Evolutionary conservation across 2,888 invertebrate genomes (phyloP), one percentile per base, ranked within the genome.

Genomic region (Lasioglossum zephyrum): DNA sequence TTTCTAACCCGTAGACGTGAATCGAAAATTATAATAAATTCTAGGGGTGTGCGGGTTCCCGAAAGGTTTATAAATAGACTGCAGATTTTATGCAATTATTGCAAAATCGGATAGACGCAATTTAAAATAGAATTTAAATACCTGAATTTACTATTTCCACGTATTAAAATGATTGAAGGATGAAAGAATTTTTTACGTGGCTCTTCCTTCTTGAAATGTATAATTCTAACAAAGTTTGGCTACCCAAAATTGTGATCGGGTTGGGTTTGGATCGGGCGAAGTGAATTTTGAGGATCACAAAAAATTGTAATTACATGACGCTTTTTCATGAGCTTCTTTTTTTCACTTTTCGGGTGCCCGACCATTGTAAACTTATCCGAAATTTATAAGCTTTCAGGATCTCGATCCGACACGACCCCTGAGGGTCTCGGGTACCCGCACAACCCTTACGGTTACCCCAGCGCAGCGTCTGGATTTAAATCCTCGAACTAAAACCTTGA

Each of bases 1-100:
- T 90, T 85, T 88, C 75, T 82, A 82, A 82, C 79, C 53, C 16
- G 81, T 87, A 85, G 72, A 70, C 82, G 75, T 86, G 79, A 85
- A 41, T 77, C 31, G 31, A 80, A 41, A 74, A 77, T 60, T 70
- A 78, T 39, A n/a, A 41, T 75, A 31, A 31, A 31, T 78, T 70
- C 57, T 36, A 11, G 57, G 11, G n/a, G n/a, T n/a, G n/a, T 57
- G 57, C 57, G n/a, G n/a, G 11, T 57, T 3, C 57, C n/a, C 57
- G 57, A n/a, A n/a, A 11, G n/a, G n/a, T 57, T 57, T n/a, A n/a
- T 22, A 8, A 39, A 39, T 39, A 39, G 6, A 39, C 6, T 41
- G 41, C 41, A 1, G 8, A 41, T 8, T 41, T 41, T 41, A 41
- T 8, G 41, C 41, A 41, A 8, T 41, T 8, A 41, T 41, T 8